Conservation (phyloP, 35 echinoderm and acorn worm species). For the Amphiura filiformis region DNA sequence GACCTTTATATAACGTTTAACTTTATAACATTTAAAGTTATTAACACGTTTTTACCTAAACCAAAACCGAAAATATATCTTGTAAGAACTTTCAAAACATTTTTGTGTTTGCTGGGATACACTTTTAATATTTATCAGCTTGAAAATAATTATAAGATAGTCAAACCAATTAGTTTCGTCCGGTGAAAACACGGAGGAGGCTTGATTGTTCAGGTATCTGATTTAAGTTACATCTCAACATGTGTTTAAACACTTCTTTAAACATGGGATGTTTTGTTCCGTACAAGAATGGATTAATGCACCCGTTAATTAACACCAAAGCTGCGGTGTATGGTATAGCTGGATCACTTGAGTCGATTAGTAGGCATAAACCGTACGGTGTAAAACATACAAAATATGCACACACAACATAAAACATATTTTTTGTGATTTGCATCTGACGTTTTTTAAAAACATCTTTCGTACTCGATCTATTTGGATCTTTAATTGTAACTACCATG, state of each 20-base stretch:
- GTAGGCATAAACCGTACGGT: conserved; percentile 64
- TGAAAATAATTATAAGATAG: no score
- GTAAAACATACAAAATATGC: conserved; percentile 68
- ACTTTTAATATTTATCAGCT: no score
- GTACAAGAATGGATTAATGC: conserved; percentile 80
- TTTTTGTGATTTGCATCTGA: conserved; percentile 80
- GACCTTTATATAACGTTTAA: no score
- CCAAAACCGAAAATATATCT: no score
- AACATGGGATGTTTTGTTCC: conserved; percentile 83
- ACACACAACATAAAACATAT: conserved; percentile 76
- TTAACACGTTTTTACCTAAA: no score
- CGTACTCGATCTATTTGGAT: neutral
- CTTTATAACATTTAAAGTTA: no score
- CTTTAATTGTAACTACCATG: neutral
- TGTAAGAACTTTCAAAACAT: no score
- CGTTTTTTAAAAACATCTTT: conserved; percentile 9
- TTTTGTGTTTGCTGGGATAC: no score
- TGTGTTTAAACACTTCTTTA: conserved; percentile 57
- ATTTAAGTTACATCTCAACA: conserved; percentile 53
- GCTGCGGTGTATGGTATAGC: conserved; percentile 62
- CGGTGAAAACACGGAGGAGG: neutral
- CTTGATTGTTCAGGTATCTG: conserved; percentile 61
- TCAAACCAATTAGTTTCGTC: neutral
- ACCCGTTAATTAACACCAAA: conserved; percentile 64
- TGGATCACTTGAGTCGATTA: conserved; percentile 71